phyloP scores from a whole-genome alignment of 2,113 vertebrate genomes.

The Nematolebias whitei region DNA sequence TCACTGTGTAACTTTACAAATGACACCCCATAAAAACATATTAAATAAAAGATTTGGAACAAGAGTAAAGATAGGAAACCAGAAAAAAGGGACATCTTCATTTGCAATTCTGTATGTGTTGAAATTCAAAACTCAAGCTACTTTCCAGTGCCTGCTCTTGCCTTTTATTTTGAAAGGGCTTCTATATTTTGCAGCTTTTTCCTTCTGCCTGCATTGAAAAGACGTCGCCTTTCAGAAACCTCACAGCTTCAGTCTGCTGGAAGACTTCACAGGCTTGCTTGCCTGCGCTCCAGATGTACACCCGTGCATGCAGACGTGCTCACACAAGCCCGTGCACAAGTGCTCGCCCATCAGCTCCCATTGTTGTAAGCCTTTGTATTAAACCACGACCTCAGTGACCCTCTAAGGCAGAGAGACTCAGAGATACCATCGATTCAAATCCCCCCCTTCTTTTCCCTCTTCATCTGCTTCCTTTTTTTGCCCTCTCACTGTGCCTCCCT shows the following conservation, averaged over 20 bases:
- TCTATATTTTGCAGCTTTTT: constrained; percentile 22
- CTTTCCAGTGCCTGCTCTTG: constrained; percentile 14
- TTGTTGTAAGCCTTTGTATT: constrained; percentile 49
- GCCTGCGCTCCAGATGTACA: constrained; percentile 38
- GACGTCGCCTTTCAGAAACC: constrained; percentile 58
- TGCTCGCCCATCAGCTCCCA: constrained; percentile 40
- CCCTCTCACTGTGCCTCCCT: constrained; percentile 34
- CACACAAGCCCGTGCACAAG: constrained; percentile 17
- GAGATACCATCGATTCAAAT: constrained; percentile 69
- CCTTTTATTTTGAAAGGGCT: constrained; percentile 33
- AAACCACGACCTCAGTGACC: constrained; percentile 57
- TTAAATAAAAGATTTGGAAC: too few species aligned
- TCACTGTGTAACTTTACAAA: too few species aligned
- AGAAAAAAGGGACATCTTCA: constrained; percentile 11
- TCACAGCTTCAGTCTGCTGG: constrained; percentile 63
- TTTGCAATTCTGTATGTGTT: neutral
- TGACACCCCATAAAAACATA: too few species aligned
- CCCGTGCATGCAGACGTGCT: constrained; percentile 41
- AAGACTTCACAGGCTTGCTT: constrained; percentile 60
- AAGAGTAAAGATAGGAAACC: too few species aligned
- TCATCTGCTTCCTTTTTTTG: constrained; percentile 45
- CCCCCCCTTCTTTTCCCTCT: constrained; percentile 24
- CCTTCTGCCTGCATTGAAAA: constrained; percentile 26
- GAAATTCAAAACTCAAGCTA: neutral
- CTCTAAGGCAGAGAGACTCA: constrained; percentile 49